Percentiles rank a stretch among this genome's conserved stretches.
phyloP scores from a whole-genome alignment of 2,888 invertebrate species.

The Dermolepida albohirtum region DNA sequence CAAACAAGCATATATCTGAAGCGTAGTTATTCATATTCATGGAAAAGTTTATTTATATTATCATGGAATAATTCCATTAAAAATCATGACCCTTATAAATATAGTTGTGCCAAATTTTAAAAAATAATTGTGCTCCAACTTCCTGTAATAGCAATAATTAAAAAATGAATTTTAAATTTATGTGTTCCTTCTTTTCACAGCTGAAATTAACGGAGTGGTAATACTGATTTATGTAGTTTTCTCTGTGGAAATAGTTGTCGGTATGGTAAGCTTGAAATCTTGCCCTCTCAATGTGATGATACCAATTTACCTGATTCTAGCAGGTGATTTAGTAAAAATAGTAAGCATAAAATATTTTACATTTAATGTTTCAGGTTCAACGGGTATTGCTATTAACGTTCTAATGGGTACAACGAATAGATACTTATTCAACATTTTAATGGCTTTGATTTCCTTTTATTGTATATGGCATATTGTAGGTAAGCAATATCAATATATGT shows the following conservation, averaged over 20 bases:
- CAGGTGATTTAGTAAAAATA: slow-evolving; percentile 47
- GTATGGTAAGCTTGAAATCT: slow-evolving; percentile 59
- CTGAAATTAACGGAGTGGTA: slow-evolving; percentile 59
- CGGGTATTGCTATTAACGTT: slow-evolving; percentile 48
- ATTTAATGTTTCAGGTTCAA: slow-evolving; percentile 45
- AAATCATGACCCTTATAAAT: no score
- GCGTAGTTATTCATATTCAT: no score
- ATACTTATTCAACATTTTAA: slow-evolving; percentile 47
- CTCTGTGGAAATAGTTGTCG: slow-evolving; percentile 58
- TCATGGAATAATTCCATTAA: no score
- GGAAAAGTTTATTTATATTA: no score
- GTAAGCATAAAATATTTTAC: slow-evolving; percentile 1
- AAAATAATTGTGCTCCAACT: neutral
- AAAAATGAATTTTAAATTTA: neutral
- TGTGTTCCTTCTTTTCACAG: slow-evolving; percentile 51
- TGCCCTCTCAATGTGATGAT: slow-evolving; percentile 59
- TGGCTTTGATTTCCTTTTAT: slow-evolving; percentile 46
- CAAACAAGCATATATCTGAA: no score
- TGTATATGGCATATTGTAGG: slow-evolving; percentile 47
- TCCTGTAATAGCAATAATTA: no score
- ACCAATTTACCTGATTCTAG: slow-evolving; percentile 61
- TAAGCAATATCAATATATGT: slow-evolving; percentile 21
- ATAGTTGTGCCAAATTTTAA: neutral
- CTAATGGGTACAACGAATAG: slow-evolving; percentile 47
- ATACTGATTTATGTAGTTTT: slow-evolving; percentile 59